Percentiles rank a stretch among this genome's conserved stretches.
These are phyloP conservation scores for Carterocephalus palaemon DNA, from an alignment of 2,888 invertebrate genomes.

Conservation along the genomic window DNA sequence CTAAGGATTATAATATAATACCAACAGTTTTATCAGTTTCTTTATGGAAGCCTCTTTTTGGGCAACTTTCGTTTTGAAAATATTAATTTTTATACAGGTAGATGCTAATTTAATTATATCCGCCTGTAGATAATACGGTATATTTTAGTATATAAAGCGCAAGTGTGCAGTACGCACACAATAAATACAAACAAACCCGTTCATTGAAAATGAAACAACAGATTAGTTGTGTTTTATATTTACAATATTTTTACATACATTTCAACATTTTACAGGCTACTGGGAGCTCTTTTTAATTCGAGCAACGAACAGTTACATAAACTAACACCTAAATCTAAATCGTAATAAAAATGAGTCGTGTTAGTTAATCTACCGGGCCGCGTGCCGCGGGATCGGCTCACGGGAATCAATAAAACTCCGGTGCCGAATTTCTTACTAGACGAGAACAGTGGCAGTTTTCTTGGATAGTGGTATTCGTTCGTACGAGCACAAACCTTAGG, in stretches of 20 bases:
- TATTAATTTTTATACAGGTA: no score
- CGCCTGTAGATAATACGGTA: no score
- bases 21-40: no score
- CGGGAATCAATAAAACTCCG: slow-evolving; percentile 75
- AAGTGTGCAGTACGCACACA: no score
- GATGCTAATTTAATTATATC: no score
- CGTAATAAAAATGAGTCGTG: slow-evolving; percentile 74
- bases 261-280: slow-evolving; percentile 78
- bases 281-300: slow-evolving; percentile 78
- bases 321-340: slow-evolving; percentile 78
- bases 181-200: no score
- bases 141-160: no score
- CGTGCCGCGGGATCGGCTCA: slow-evolving; percentile 59
- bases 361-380: slow-evolving; percentile 69
- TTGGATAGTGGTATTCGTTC: slow-evolving; percentile 53
- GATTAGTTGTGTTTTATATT: slow-evolving; percentile 72
- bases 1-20: no score
- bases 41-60: no score
- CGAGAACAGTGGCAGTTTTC: slow-evolving; percentile 67
- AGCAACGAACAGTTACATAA: slow-evolving; percentile 78
- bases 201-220: slow-evolving; percentile 70
- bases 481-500: slow-evolving; percentile 66
- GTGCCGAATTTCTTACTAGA: slow-evolving; percentile 54
- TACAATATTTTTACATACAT: slow-evolving; percentile 77
- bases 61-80: no score